Conservation (phyloP, 1,140 invertebrate genomes). For the Atta colombica region DNA sequence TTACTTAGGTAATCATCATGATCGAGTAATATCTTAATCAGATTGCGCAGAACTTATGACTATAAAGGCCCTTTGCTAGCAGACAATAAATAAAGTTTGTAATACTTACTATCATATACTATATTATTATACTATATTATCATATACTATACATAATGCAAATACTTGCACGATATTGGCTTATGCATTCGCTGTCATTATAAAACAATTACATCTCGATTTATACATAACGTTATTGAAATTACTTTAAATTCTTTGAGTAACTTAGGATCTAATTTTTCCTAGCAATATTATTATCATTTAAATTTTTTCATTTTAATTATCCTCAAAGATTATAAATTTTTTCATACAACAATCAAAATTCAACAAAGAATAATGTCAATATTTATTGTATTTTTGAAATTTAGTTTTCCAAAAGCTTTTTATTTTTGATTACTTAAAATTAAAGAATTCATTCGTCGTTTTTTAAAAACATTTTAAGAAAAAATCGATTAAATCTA, state of each 20-base stretch:
- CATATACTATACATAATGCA: not conserved
- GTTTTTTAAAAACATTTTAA: not conserved
- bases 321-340: not conserved
- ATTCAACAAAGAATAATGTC: not conserved
- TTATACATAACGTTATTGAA: not conserved
- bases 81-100: not conserved
- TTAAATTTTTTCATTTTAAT: not conserved
- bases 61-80: not conserved
- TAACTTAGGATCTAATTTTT: not conserved
- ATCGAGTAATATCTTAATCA: constrained; percentile 33
- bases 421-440: not conserved
- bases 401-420: not conserved
- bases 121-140: too few species aligned
- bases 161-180: constrained; percentile 6
- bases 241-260: not conserved
- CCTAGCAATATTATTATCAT: not conserved
- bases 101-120: not conserved
- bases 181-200: not conserved
- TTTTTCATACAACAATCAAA: not conserved
- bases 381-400: not conserved
- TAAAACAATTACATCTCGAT: not conserved
- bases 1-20: constrained; percentile 28
- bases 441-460: not conserved
- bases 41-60: not conserved
- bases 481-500: not conserved